A percentile compares a stretch with the other conserved stretches of the same genome.
phyloP scores from a whole-genome alignment of 2,113 vertebrate species.

The Psittacula cyanocephala region DNA sequence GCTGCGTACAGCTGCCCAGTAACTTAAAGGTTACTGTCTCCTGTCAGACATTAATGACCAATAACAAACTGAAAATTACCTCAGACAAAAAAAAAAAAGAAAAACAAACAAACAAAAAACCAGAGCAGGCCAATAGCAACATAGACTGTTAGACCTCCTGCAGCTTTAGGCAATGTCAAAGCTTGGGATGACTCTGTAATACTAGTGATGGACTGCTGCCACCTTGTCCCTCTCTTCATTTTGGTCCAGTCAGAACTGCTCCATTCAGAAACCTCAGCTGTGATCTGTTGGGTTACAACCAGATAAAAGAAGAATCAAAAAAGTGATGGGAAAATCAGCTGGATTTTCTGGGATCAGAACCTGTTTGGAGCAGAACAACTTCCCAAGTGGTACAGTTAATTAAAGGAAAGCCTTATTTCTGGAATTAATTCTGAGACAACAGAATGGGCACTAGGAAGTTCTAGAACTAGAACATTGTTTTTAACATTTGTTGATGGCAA shows the following conservation, averaged over 20 bases:
- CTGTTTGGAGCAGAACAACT: not conserved
- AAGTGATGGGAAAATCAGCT: not conserved
- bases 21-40: constrained; percentile 24
- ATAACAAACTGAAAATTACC: not conserved
- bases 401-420: not conserved
- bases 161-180: not conserved
- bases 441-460: not conserved
- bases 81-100: not conserved
- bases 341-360: not conserved
- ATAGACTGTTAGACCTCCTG: not conserved
- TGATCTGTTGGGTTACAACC: not conserved
- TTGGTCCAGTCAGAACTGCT: not conserved
- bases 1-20: not conserved
- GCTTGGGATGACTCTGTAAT: too few relatives aligned
- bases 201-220: not conserved
- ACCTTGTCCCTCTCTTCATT: not conserved
- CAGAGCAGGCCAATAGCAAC: not conserved
- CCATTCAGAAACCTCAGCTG: not conserved
- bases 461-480: not conserved
- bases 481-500: not conserved
- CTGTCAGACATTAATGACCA: not conserved
- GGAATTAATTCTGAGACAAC: not conserved
- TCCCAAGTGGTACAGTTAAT: not conserved
- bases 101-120: not conserved
- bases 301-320: not conserved